Conservation (phyloP, 1,140 invertebrate species). For the Phymastichus coffea region DNA sequence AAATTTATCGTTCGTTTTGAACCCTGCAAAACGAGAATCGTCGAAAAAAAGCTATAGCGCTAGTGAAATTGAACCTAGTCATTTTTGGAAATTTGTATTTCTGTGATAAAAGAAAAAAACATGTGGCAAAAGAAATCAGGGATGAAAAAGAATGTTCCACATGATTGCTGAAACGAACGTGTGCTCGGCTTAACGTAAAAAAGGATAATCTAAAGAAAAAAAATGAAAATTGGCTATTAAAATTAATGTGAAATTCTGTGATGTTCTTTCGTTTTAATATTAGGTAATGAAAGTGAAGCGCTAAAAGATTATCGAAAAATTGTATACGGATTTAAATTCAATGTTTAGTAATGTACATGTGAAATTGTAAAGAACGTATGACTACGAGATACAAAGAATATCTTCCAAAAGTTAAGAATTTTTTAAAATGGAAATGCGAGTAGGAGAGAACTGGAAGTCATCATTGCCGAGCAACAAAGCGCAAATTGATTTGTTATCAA, state of each 20-base stretch:
- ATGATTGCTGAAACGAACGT: slow-evolving; percentile 29
- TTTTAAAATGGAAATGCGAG: slow-evolving; percentile 4
- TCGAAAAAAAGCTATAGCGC: slow-evolving; percentile 31
- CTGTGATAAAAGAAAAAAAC: slow-evolving; percentile 48
- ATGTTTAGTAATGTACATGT: slow-evolving; percentile 46
- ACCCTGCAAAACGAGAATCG: slow-evolving; percentile 6
- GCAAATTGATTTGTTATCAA: slow-evolving; percentile 16
- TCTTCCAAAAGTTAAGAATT: slow-evolving; percentile 29
- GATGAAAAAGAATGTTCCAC: slow-evolving; percentile 28
- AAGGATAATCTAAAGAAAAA: slow-evolving; percentile 23
- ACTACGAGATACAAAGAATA: slow-evolving; percentile 27
- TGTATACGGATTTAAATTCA: slow-evolving; percentile 46
- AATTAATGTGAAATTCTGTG: slow-evolving; percentile 55
- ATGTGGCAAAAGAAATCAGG: slow-evolving; percentile 17
- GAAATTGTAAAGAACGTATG: slow-evolving; percentile 35
- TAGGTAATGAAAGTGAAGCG: slow-evolving; percentile 35
- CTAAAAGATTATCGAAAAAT: slow-evolving; percentile 31
- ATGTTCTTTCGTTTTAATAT: slow-evolving; percentile 54
- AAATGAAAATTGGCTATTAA: slow-evolving; percentile 39
- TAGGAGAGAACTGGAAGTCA: neutral
- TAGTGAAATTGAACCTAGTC: slow-evolving; percentile 55
- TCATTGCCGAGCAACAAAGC: slow-evolving; percentile 6
- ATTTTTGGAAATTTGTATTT: slow-evolving; percentile 53
- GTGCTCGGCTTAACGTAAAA: neutral
- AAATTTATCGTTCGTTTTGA: slow-evolving; percentile 25